phyloP scores from a whole-genome alignment of 2,797 vertebrate genomes.

The Acipenser ruthenus region DNA sequence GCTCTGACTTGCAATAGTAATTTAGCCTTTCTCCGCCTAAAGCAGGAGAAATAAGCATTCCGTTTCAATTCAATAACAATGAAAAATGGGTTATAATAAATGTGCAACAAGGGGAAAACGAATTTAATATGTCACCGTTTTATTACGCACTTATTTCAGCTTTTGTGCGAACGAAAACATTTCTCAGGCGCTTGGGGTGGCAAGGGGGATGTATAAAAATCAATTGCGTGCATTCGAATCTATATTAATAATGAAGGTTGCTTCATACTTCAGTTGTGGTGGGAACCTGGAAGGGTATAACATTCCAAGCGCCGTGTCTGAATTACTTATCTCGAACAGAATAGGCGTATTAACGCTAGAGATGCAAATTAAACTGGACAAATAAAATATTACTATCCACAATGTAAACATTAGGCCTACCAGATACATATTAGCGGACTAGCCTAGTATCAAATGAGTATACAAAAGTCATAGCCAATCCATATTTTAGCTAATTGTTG shows the following conservation, averaged over 20 bases:
- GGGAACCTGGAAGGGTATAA: conserved; percentile 34
- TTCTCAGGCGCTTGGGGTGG: conserved; percentile 63
- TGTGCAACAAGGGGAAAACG: conserved; percentile 64
- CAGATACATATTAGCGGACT: too few species aligned
- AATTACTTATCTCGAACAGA: conserved; percentile 40
- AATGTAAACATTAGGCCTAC: too few species aligned
- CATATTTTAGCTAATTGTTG: too few species aligned
- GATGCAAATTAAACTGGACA: too few species aligned
- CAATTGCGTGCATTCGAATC: conserved; percentile 66
- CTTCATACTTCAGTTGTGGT: conserved; percentile 35
- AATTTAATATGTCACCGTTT: conserved; percentile 77
- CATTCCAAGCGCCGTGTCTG: conserved; percentile 33
- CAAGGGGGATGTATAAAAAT: conserved; percentile 74
- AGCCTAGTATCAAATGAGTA: too few species aligned
- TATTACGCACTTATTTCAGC: conserved; percentile 76
- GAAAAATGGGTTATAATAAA: conserved; percentile 73
- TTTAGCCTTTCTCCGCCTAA: conserved; percentile 57
- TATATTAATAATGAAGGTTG: conserved; percentile 62
- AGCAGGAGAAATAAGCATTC: conserved; percentile 46
- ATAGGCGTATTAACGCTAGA: too few species aligned
- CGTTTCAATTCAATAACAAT: conserved; percentile 70
- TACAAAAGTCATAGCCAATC: too few species aligned
- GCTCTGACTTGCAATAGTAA: conserved; percentile 52
- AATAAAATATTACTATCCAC: too few species aligned
- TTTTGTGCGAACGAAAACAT: conserved; percentile 69